A percentile compares a stretch with the other conserved stretches of the same genome.
phyloP scores from a whole-genome alignment of 2,888 invertebrate genomes.

The Oxytorus armatus region DNA sequence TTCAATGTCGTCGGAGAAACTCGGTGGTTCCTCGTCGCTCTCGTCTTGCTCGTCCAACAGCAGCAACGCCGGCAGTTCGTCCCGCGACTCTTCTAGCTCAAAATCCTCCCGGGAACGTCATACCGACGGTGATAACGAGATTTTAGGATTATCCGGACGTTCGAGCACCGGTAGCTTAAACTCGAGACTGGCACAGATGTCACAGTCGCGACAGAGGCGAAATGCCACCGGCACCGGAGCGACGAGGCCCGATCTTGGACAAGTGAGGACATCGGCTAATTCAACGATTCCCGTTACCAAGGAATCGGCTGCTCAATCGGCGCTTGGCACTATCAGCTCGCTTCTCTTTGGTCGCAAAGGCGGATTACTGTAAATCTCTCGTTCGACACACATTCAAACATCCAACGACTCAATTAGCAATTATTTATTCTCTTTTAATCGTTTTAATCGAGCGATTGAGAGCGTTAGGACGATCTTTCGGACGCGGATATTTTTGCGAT shows the following conservation, averaged over 20 bases:
- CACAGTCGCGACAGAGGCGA: slow-evolving; percentile 85
- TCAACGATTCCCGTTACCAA: slow-evolving; percentile 76
- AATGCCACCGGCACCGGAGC: slow-evolving; percentile 85
- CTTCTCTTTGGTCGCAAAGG: slow-evolving; percentile 94
- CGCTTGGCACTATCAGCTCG: slow-evolving; percentile 92
- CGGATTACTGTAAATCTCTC: slow-evolving; percentile 88
- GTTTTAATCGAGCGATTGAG: background rate
- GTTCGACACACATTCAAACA: no score
- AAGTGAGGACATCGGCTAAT: slow-evolving; percentile 80
- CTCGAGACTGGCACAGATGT: slow-evolving; percentile 81
- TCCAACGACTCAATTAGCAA: slow-evolving; percentile 1
- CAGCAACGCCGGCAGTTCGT: slow-evolving; percentile 41
- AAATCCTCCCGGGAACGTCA: slow-evolving; percentile 56
- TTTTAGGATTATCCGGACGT: slow-evolving; percentile 87
- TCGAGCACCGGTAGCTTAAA: slow-evolving; percentile 87
- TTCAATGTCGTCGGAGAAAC: slow-evolving; percentile 82
- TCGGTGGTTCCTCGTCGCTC: slow-evolving; percentile 73
- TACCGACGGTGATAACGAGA: slow-evolving; percentile 80
- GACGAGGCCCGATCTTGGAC: slow-evolving; percentile 88
- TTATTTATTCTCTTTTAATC: slow-evolving; percentile 37
- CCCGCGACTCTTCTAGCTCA: slow-evolving; percentile 47
- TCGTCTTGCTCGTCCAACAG: slow-evolving; percentile 74
- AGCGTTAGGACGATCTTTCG: slow-evolving; percentile 10
- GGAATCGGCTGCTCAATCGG: slow-evolving; percentile 84
- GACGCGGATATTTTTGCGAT: slow-evolving; percentile 3